Evolutionary conservation across 2,113 vertebrate species (phyloP).

Genomic region (Poeciliopsis occidentalis): DNA sequence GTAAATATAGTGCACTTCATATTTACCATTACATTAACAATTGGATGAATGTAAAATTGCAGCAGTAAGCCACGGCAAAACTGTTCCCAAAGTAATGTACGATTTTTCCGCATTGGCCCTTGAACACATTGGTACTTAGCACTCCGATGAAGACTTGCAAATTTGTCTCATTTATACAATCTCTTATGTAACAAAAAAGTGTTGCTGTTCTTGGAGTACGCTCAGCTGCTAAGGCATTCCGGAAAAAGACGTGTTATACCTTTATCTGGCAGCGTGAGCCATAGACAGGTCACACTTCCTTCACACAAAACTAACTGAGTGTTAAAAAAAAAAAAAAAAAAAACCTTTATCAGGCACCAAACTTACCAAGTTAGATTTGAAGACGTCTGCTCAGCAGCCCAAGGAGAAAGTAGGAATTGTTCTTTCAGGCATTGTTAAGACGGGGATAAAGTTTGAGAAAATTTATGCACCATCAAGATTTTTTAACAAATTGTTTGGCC

Average conservation of each 20-base stretch:
- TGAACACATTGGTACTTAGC: not conserved
- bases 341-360: conserved; percentile 57
- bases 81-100: not conserved
- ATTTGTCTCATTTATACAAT: not conserved
- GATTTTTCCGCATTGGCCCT: not conserved
- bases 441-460: not conserved
- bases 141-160: not conserved
- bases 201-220: conserved; percentile 11
- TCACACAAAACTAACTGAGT: conserved; percentile 51
- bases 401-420: conserved; percentile 12
- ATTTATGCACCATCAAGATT: not conserved
- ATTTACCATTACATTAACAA: not conserved
- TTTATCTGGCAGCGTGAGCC: conserved; percentile 56
- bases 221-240: conserved; percentile 38
- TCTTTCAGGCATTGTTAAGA: conserved; percentile 7
- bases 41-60: not conserved
- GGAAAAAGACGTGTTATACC: conserved; percentile 32
- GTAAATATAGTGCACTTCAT: not conserved
- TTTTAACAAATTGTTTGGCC: not conserved
- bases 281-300: conserved; percentile 44
- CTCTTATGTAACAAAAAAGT: conserved; percentile 1
- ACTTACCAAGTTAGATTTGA: conserved; percentile 1
- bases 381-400: conserved; percentile 23
- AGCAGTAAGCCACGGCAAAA: not conserved
- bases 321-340: conserved; percentile 17